These are phyloP conservation scores for Ornithoptera priamus DNA, from an alignment of 2,888 invertebrate species.

Conservation along the genomic window DNA sequence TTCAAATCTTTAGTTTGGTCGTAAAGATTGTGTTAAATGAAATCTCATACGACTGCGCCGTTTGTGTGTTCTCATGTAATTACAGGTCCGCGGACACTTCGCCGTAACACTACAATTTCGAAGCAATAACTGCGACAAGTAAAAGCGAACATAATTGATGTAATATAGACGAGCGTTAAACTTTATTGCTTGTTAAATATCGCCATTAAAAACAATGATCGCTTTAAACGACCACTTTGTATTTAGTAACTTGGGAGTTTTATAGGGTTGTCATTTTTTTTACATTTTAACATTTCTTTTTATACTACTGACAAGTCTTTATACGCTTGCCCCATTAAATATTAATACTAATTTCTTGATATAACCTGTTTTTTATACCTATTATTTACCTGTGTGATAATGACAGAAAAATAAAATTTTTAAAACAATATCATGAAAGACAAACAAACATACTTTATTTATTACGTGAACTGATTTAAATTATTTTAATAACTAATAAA, in stretches of 20 bases:
- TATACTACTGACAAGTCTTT: neutral
- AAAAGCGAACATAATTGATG: conserved; percentile 24
- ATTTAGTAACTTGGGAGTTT: conserved; percentile 13
- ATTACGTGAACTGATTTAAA: too few relatives aligned
- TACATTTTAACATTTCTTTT: neutral
- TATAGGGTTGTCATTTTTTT: conserved; percentile 13
- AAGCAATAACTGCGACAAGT: conserved; percentile 24
- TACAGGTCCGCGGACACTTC: conserved; percentile 2
- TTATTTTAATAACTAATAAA: too few relatives aligned
- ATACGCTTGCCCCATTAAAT: neutral
- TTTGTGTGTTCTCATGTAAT: conserved; percentile 6
- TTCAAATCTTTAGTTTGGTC: conserved; percentile 13
- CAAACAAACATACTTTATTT: too few relatives aligned
- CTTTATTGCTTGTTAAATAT: conserved; percentile 33
- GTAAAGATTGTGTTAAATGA: conserved; percentile 17
- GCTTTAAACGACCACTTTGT: conserved; percentile 19
- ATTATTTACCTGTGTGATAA: too few relatives aligned
- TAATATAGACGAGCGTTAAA: conserved; percentile 21
- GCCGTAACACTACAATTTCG: conserved; percentile 19
- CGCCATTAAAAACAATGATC: conserved; percentile 29
- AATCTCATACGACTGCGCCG: neutral
- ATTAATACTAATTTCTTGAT: too few relatives aligned
- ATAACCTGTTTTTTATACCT: too few relatives aligned
- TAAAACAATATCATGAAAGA: too few relatives aligned
- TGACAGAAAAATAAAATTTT: too few relatives aligned